Evolutionary conservation across 2,113 vertebrate species (phyloP).

Genomic region (Raja brachyura): DNA sequence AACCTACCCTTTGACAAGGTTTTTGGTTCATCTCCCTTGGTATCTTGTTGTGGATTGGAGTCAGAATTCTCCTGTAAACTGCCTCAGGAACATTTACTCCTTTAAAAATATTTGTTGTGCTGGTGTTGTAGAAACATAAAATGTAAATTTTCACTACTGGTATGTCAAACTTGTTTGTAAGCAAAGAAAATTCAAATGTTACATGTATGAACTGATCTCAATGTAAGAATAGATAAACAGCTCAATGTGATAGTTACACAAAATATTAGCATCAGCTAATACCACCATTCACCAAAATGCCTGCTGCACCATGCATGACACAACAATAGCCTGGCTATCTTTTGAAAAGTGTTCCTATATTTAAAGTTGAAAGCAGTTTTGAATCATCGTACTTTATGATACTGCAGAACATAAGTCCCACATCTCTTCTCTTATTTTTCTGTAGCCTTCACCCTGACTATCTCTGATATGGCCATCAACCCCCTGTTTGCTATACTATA

Average conservation of each 20-base stretch:
- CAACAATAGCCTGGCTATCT: not conserved
- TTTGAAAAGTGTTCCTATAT: not conserved
- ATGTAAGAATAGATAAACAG: not conserved
- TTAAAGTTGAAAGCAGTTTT: not conserved
- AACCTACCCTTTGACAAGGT: not conserved
- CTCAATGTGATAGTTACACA: not conserved
- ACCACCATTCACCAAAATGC: not conserved
- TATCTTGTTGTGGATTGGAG: not conserved
- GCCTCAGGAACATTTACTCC: not conserved
- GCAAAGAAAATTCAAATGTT: not conserved
- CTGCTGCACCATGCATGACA: not conserved
- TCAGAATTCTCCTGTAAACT: not conserved
- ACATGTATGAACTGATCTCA: not conserved
- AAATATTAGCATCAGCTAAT: not conserved
- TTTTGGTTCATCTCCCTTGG: not conserved
- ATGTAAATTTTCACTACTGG: not conserved
- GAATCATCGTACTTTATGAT: no score
- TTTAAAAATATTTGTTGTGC: not conserved
- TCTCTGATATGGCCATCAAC: no score
- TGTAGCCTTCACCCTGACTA: no score
- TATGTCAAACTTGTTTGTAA: not conserved
- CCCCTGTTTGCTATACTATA: no score
- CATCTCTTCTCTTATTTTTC: no score
- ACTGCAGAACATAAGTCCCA: no score
- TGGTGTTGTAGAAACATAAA: not conserved